Evolutionary conservation across 2,888 invertebrate genomes (phyloP).

Genomic region (Rambutsinella grinnellia): DNA sequence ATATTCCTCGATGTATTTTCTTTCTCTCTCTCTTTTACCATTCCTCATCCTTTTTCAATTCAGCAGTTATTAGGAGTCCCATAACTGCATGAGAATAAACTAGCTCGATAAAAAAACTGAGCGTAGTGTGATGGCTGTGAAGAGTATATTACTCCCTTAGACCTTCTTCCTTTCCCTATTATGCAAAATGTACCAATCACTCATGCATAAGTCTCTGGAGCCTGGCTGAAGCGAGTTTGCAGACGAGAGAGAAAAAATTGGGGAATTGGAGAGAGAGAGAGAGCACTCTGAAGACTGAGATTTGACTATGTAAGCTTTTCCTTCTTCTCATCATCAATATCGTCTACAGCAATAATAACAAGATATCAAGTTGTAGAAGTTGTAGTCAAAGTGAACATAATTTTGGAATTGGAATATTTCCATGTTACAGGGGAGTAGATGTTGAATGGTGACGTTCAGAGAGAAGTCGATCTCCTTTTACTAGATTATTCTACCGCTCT

Average conservation of each 20-base stretch:
- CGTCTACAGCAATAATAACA: conserved; percentile 13
- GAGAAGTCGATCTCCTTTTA: too few species aligned
- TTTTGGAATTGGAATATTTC: conserved; percentile 46
- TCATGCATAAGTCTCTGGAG: conserved; percentile 61
- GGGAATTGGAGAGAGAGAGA: background rate
- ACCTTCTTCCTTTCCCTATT: conserved; percentile 26
- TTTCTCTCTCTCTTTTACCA: conserved; percentile 20
- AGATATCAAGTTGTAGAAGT: background rate
- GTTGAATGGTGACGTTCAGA: conserved; percentile 14
- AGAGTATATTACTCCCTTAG: conserved; percentile 7
- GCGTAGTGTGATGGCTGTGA: background rate
- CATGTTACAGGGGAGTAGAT: conserved; percentile 18
- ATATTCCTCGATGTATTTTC: conserved; percentile 4
- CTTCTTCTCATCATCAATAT: conserved; percentile 7
- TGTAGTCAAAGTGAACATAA: conserved; percentile 8
- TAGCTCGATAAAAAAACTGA: background rate
- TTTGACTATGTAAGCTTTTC: background rate
- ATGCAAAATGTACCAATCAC: conserved; percentile 60
- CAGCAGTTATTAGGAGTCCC: background rate
- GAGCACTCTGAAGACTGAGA: background rate
- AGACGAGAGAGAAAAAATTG: background rate
- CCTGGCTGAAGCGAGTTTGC: background rate
- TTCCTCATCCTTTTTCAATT: conserved; percentile 3
- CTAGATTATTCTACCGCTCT: too few species aligned
- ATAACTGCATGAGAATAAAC: background rate